Evolutionary conservation across 2,888 invertebrate species (phyloP), one percentile per base, ranked within the genome.

Genomic region (Morpho deidamia): DNA sequence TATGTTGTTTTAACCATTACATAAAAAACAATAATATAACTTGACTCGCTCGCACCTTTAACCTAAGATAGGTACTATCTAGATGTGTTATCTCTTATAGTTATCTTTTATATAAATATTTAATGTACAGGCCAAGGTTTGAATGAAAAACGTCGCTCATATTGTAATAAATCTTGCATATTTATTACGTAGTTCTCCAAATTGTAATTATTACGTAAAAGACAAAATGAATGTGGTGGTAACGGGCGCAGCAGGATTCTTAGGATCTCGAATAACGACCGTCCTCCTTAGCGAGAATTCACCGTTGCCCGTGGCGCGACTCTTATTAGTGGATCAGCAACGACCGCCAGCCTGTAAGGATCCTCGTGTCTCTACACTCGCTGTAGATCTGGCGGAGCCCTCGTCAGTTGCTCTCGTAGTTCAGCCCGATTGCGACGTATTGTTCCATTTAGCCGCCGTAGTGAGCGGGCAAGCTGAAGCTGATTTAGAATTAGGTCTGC

Each of bases 391-490:
- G 4, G 49, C 65, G 4, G 60, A 59, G 7, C 62, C 72, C 8
- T 70, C 62, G 0, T 77, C 75, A 12, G 74, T 78, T 3, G 71
- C 68, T 1, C 53, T 46, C 0, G 67, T 82, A 1, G 62, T 83
- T 7, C 61, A 67, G 7, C 11, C 65, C n/a, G 66, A 68, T 11
- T 68, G 70, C 39, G 71, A 72, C 50, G 68, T 78, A 8, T 46
- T 86, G 11, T 81, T 84, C 59, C 88, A 88, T 56, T 69, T 88
- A 2, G 87, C 87, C 2, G 87, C 88, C 11, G 66, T 83, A 8
- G 85, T 88, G 32, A 87, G 86, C 55, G 87, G 88, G 0, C 75
- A 76, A 43, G 83, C 87, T 8, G 88, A 88, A 68, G 66, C 63
- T 0, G 79, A 87, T 56, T 82, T 86, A 52, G 83, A 87, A 8